These are phyloP conservation scores for Pangasius sanitwongsei DNA, from an alignment of 2,797 vertebrate species.

Conservation along the genomic window DNA sequence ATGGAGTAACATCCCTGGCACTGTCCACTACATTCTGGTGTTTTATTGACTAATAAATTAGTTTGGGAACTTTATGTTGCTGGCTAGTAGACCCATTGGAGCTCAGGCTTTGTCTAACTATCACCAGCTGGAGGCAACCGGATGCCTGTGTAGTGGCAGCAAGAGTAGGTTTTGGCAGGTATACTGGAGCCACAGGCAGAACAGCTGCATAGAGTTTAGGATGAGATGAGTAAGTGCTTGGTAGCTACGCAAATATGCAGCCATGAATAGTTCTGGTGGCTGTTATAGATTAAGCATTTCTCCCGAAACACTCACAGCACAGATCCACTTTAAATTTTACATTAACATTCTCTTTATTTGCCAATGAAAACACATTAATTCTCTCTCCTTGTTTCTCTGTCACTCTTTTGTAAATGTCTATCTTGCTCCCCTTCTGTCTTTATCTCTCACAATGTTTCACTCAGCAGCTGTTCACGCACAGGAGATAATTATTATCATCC, in stretches of 20 bases:
- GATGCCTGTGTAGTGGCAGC: conserved; percentile 18
- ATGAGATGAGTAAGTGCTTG: conserved; percentile 33
- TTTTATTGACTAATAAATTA: conserved; percentile 28
- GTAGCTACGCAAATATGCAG: conserved; percentile 9
- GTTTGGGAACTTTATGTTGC: not conserved
- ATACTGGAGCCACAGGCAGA: conserved; percentile 21
- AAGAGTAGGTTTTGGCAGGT: conserved; percentile 5
- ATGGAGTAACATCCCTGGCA: not conserved
- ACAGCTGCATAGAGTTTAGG: conserved; percentile 32
- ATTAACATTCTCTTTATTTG: not conserved
- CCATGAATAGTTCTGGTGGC: conserved; percentile 13
- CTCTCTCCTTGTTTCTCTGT: not conserved
- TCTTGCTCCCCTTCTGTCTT: not conserved
- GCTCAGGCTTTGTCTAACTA: not conserved
- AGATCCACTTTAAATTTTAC: not conserved
- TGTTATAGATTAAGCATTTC: conserved; percentile 19
- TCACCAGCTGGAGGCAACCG: conserved; percentile 1
- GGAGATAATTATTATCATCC: conserved; percentile 7
- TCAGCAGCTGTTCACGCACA: not conserved
- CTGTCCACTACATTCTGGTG: not conserved
- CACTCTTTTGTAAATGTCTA: not conserved
- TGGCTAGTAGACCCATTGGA: not conserved
- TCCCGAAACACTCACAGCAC: not conserved
- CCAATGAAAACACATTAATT: conserved; percentile 10
- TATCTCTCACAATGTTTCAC: not conserved